Evolutionary conservation across 2,797 vertebrate species (phyloP).

Genomic region (Trematomus bernacchii): DNA sequence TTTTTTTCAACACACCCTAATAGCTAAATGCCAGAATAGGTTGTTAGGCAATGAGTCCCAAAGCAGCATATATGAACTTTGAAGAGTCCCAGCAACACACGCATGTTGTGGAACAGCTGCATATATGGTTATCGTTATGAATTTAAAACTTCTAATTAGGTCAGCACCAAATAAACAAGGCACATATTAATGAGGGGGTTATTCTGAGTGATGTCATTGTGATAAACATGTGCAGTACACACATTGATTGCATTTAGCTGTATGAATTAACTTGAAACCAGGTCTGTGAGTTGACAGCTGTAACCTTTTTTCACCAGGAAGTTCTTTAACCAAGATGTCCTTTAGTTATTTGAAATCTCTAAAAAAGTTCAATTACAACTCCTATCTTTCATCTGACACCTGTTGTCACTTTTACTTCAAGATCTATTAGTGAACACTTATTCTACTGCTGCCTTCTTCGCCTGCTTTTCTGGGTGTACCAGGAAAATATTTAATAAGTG

Average conservation of each 20-base stretch:
- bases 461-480: background rate
- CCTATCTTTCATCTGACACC: no score
- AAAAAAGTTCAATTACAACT: no score
- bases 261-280: background rate
- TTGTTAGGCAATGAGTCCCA: no score
- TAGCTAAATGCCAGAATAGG: no score
- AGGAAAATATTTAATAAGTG: background rate
- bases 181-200: background rate
- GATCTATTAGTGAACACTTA: background rate
- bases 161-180: constrained; percentile 18
- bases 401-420: background rate
- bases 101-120: no score
- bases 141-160: background rate
- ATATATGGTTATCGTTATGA: no score
- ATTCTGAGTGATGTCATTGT: background rate
- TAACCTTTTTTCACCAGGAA: no score
- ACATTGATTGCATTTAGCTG: background rate
- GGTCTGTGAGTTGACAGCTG: background rate
- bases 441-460: background rate
- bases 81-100: no score
- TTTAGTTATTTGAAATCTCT: no score
- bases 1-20: no score
- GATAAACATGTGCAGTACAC: background rate
- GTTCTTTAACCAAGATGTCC: no score
- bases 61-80: no score